A percentile compares a stretch with the other conserved stretches of the same genome.
phyloP scores from a whole-genome alignment of 2,797 vertebrate species.

The Phyllotis vaccarum region DNA sequence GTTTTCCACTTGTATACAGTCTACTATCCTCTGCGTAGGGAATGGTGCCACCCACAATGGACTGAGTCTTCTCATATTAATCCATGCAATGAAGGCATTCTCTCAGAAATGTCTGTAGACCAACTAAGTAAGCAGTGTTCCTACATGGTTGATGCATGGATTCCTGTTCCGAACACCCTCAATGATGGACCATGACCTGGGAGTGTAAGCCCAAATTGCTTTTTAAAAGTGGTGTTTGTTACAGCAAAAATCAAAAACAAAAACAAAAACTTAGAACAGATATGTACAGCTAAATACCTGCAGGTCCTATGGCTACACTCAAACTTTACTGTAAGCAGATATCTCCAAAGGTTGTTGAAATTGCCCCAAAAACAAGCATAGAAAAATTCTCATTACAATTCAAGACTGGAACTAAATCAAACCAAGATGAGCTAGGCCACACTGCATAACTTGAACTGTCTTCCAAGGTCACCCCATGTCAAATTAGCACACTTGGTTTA shows the following conservation, averaged over 20 bases:
- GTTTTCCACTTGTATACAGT: not conserved
- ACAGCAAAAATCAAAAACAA: not conserved
- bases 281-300: not conserved
- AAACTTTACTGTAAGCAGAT: not conserved
- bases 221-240: not conserved
- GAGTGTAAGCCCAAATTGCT: not conserved
- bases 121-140: not conserved
- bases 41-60: not conserved
- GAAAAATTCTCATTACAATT: not conserved
- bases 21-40: not conserved
- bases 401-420: not conserved
- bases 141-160: not conserved
- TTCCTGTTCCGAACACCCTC: not conserved
- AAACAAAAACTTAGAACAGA: not conserved
- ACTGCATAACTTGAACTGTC: not conserved
- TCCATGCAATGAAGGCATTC: not conserved
- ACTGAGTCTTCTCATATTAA: not conserved
- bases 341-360: not conserved
- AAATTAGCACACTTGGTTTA: not conserved
- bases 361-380: not conserved
- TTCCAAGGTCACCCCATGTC: not conserved
- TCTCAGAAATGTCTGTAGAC: not conserved
- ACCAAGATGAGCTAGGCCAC: not conserved
- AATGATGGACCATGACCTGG: not conserved
- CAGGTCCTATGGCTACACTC: not conserved